Base-by-base conservation (phyloP, 2,888 invertebrate genomes). In the Seladonia tumulorum region DNA sequence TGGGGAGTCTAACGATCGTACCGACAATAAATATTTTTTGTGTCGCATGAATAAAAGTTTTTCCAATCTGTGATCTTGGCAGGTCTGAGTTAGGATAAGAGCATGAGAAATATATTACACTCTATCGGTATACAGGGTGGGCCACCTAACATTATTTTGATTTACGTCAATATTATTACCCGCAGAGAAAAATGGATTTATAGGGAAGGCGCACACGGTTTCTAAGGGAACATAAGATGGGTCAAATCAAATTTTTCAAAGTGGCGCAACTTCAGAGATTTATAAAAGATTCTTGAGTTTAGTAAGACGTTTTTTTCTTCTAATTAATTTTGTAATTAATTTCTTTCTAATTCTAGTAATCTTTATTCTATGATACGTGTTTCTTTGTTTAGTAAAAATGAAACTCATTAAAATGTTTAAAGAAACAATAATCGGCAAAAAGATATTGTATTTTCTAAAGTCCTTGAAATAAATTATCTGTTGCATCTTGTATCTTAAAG, bases 151-250 rank as follows among this genome's bases (percentile, higher is more conserved):
- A 14, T 25, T 60, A 60, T 60, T 60, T 60, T 60, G 60, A 60
- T 60, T 60, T 60, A 60, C 25, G 60, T 60, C 25, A 60, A 60
- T 60, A 60, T 60, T 60, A 60, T 60, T 60, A 60, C 60, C 25
- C 60, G 60, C 25, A 3, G 60, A n/a, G 60, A 60, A 60, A 60
- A 60, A 60, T 60, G 12, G 60, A 60, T 60, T 25, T 25, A 25
- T 25, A 60, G 25, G 5, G 60, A 14, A 12, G 12, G 60, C 25
- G 60, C 25, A 2, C 25, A 2, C 12, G 14, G 25, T 60, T 60
- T 60, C 60, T 60, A 60, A 60, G 60, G 25, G 60, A 25, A 60
- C 14, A 14, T 25, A 60, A 60, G 25, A 60, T 60, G 57, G 57
- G 57, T 60, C 25, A 12, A 14, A 25, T 60, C 12, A 60, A 25